phyloP scores from a whole-genome alignment of 2,888 invertebrate genomes.

The Saturnia pavonia region DNA sequence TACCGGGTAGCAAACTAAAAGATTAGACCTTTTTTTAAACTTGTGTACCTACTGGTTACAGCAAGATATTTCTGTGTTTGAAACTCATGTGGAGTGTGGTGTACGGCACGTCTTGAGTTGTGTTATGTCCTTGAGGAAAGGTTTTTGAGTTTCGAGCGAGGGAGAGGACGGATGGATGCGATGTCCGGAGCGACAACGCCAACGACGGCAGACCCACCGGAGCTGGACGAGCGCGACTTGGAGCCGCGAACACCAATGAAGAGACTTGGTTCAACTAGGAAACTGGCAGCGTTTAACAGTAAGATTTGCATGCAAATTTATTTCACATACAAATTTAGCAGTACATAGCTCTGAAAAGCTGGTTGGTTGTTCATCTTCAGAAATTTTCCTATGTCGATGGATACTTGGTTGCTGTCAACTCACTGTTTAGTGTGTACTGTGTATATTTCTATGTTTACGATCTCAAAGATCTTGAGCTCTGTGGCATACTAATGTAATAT shows the following conservation, averaged over 20 bases:
- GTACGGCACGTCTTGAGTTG: neutral
- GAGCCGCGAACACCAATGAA: constrained; percentile 91
- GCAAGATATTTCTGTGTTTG: neutral
- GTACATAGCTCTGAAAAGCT: neutral
- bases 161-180: constrained; percentile 2
- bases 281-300: constrained; percentile 90
- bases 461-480: neutral
- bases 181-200: constrained; percentile 84
- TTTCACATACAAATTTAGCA: neutral
- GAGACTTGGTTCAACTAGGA: constrained; percentile 90
- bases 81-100: neutral
- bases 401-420: neutral
- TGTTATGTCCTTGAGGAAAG: constrained; percentile 16
- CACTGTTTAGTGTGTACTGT: neutral
- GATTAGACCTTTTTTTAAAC: constrained; percentile 23
- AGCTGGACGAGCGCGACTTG: constrained; percentile 88
- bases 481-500: neutral
- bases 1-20: constrained; percentile 28
- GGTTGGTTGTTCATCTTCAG: neutral
- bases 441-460: neutral
- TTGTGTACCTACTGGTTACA: neutral
- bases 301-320: constrained; percentile 56
- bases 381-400: neutral
- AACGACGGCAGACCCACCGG: constrained; percentile 93
- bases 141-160: constrained; percentile 5